phyloP scores from a whole-genome alignment of 2,797 vertebrate genomes.

The Coranthus polyacanthus region DNA sequence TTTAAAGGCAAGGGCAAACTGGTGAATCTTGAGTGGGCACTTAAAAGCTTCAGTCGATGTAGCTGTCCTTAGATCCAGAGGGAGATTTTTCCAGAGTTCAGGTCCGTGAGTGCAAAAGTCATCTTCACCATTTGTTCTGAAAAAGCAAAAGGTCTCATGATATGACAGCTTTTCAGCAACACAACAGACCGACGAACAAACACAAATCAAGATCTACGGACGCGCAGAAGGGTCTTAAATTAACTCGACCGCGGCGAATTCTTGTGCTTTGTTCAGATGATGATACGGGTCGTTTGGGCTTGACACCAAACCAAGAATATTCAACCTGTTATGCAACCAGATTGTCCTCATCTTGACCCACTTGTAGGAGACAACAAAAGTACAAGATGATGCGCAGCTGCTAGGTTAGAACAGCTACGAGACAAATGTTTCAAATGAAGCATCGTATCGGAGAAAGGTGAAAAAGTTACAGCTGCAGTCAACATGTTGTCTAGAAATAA shows the following conservation, averaged over 20 bases:
- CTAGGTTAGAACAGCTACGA: not conserved
- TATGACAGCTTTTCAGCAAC: slow-evolving; percentile 10
- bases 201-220: slow-evolving; percentile 26
- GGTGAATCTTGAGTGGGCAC: slow-evolving; percentile 28
- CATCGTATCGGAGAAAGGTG: not conserved
- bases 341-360: not conserved
- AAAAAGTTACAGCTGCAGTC: slow-evolving; percentile 8
- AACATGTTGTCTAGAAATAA: slow-evolving; percentile 5
- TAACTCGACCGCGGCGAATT: not conserved
- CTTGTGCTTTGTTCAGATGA: slow-evolving; percentile 18
- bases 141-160: slow-evolving; percentile 16
- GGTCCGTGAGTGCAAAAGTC: slow-evolving; percentile 25
- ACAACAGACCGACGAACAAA: slow-evolving; percentile 4
- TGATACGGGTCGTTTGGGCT: not conserved
- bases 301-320: not conserved
- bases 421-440: not conserved
- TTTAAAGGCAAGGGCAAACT: slow-evolving; percentile 21
- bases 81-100: slow-evolving; percentile 65
- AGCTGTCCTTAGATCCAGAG: slow-evolving; percentile 46
- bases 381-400: not conserved
- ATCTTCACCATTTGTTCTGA: slow-evolving; percentile 2
- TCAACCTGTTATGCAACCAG: slow-evolving; percentile 2
- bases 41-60: slow-evolving; percentile 61
- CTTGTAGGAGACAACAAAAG: too few species aligned
- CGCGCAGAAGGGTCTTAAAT: not conserved